phyloP scores from a whole-genome alignment of 2,888 invertebrate genomes.

The Fabriciana adippe region DNA sequence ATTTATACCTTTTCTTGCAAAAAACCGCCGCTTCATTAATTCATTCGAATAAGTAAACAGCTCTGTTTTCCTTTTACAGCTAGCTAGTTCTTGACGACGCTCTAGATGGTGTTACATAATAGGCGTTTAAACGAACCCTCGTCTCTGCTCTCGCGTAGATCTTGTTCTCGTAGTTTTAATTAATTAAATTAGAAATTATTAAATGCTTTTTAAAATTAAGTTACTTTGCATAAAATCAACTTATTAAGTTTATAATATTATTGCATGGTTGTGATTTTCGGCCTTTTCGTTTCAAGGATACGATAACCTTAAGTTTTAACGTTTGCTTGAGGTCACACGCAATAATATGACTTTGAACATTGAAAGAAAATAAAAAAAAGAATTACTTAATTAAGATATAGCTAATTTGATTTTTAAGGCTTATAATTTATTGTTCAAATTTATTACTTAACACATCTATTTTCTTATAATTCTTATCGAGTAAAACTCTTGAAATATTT shows the following conservation, averaged over 20 bases:
- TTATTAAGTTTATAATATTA: not conserved
- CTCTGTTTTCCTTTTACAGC: slow-evolving; percentile 35
- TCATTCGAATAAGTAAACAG: slow-evolving; percentile 30
- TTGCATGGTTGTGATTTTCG: slow-evolving; percentile 1
- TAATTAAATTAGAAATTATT: slow-evolving; percentile 5
- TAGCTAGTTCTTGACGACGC: slow-evolving; percentile 39
- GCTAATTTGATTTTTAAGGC: no score
- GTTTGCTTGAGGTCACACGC: slow-evolving; percentile 30
- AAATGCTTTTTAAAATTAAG: not conserved
- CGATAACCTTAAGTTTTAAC: slow-evolving; percentile 26
- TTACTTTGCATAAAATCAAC: not conserved
- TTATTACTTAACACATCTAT: no score
- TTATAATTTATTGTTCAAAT: no score
- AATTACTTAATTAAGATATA: no score
- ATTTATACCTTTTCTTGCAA: slow-evolving; percentile 40
- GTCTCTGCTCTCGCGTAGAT: slow-evolving; percentile 29
- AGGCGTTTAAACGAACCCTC: slow-evolving; percentile 39
- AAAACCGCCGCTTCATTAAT: slow-evolving; percentile 34
- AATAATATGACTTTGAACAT: slow-evolving; percentile 2
- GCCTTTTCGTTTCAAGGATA: slow-evolving; percentile 17
- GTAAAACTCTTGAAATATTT: no score
- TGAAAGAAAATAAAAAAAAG: not conserved
- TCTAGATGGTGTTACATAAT: slow-evolving; percentile 50
- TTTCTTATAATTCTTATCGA: no score
- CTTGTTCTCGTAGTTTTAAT: slow-evolving; percentile 18